Evolutionary conservation across 2,888 invertebrate species (phyloP), one percentile per base, ranked within the genome.

Genomic region (Dyspetes luteomarginatus): DNA sequence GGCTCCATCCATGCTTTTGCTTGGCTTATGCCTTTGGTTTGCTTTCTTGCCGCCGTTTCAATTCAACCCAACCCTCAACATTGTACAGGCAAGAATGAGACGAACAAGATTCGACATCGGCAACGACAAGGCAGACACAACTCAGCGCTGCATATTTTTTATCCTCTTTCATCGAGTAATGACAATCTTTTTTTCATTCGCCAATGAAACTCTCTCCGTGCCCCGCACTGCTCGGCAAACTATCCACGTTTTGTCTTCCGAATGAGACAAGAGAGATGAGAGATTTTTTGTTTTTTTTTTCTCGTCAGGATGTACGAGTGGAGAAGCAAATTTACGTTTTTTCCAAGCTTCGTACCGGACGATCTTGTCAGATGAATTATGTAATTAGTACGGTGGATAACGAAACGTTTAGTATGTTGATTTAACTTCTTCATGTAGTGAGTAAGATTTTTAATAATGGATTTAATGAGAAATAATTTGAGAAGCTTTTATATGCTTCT

Each of bases 121-220:
- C 26, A 17, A 36, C 58, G 22, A 19, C 19, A n/a, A 22, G 50
- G 65, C 4, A 9, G 9, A 7, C 28, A 12, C 4, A 17, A 12
- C 36, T 3, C 9, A 3, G 19, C 62, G 43, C 58, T 19, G 58
- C 30, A 15, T 58, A 4, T 12, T 48, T 24, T 62, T 85, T 85
- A 85, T 86, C 89, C 84, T 82, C 78, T 83, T 83, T 83, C 83
- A 80, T 84, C 84, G 85, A 88, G 87, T 89, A 88, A 90, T 88
- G 88, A 85, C 86, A 88, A 90, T 88, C 88, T 90, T 88, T 89
- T 88, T 88, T 85, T 87, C 86, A 86, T 87, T 89, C n/a, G n/a
- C n/a, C n/a, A n/a, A n/a, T n/a, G n/a, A n/a, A n/a, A n/a, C n/a
- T n/a, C n/a, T n/a, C n/a, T n/a, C n/a, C n/a, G n/a, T n/a, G n/a